Conservation (phyloP, 2,888 invertebrate genomes). For the Ophion costatus region DNA sequence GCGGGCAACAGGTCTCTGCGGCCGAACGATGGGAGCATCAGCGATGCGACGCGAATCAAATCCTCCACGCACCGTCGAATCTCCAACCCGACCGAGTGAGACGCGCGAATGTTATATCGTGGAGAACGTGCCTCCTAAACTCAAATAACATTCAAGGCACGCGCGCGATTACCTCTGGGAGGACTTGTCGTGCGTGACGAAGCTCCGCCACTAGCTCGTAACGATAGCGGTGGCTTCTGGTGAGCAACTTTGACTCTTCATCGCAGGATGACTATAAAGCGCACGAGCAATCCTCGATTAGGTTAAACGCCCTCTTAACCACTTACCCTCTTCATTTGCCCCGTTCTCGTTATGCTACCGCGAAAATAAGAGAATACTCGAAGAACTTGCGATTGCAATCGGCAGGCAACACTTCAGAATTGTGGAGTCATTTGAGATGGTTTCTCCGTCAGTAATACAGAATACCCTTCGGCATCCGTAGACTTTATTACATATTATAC, state of each 20-base stretch:
- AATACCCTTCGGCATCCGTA: neutral
- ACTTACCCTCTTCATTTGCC: neutral
- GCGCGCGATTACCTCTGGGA: slow-evolving; percentile 71
- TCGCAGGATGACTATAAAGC: slow-evolving; percentile 41
- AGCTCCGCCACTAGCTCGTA: slow-evolving; percentile 55
- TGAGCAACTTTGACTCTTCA: slow-evolving; percentile 40
- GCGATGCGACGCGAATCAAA: slow-evolving; percentile 69
- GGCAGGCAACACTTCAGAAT: neutral
- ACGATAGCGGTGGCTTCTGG: slow-evolving; percentile 21
- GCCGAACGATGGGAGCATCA: slow-evolving; percentile 67
- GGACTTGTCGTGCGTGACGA: slow-evolving; percentile 70
- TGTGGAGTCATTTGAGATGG: neutral
- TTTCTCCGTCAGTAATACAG: neutral
- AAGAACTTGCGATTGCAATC: neutral
- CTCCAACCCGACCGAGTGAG: slow-evolving; percentile 58
- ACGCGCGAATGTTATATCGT: slow-evolving; percentile 52
- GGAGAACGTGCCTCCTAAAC: slow-evolving; percentile 46
- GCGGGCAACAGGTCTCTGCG: slow-evolving; percentile 75
- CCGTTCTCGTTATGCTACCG: slow-evolving; percentile 2
- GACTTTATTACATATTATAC: no score
- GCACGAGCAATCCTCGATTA: slow-evolving; percentile 47
- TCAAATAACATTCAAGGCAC: slow-evolving; percentile 69
- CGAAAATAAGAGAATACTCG: slow-evolving; percentile 13
- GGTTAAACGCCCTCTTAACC: slow-evolving; percentile 24
- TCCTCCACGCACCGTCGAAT: slow-evolving; percentile 64